A percentile compares a stretch with the other conserved stretches of the same genome.
These are phyloP conservation scores for Sceloporus tristichus DNA, from an alignment of 2,113 vertebrate genomes.

Conservation along the genomic window DNA sequence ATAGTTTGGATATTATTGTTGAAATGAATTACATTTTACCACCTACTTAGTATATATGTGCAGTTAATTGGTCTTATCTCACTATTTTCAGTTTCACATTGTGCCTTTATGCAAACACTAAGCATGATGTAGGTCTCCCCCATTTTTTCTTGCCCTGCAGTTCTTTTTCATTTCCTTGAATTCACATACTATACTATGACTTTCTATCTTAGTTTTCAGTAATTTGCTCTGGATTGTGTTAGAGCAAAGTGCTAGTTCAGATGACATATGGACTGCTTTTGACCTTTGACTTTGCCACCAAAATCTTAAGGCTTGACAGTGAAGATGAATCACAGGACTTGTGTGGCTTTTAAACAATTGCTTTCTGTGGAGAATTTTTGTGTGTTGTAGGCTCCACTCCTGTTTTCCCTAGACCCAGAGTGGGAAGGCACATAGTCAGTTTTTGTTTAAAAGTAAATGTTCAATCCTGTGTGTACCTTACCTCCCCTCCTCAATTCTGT, in stretches of 20 bases:
- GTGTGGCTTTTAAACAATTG: neutral
- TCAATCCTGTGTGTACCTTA: neutral
- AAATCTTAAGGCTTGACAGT: neutral
- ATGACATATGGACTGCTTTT: neutral
- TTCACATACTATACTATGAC: neutral
- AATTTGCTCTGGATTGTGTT: neutral
- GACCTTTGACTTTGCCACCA: slow-evolving; percentile 4
- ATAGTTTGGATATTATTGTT: neutral
- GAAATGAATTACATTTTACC: neutral
- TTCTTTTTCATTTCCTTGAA: neutral
- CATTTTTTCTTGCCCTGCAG: neutral
- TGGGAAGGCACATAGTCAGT: neutral
- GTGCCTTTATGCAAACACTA: neutral
- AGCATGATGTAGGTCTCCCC: neutral
- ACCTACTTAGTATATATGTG: neutral
- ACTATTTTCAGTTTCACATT: neutral
- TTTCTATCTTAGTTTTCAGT: neutral
- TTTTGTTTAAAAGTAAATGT: neutral
- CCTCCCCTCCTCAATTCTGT: neutral
- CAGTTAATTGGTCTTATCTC: neutral
- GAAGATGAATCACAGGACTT: neutral
- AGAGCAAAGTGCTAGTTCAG: neutral
- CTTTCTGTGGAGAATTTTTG: neutral
- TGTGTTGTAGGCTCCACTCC: neutral
- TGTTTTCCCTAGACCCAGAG: neutral